Percentiles rank a stretch among this genome's conserved stretches.
These are phyloP conservation scores for Pan paniscus DNA, from an alignment of 2,113 vertebrate genomes.

Conservation along the genomic window DNA sequence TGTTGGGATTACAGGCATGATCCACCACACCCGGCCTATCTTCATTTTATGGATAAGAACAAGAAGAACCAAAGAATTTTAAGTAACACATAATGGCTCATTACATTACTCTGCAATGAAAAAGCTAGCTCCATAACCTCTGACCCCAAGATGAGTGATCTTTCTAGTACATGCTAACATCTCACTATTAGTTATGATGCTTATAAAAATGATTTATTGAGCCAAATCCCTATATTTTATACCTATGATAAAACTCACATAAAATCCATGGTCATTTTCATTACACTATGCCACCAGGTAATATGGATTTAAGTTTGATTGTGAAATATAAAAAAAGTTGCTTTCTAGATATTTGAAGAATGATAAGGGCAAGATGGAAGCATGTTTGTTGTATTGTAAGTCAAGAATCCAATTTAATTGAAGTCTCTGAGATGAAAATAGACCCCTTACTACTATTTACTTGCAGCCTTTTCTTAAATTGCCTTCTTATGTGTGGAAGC, in stretches of 20 bases:
- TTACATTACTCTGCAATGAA: not conserved
- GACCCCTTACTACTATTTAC: not conserved
- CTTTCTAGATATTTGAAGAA: not conserved
- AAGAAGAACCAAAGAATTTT: not conserved
- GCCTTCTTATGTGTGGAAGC: not conserved
- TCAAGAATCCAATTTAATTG: not conserved
- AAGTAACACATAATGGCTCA: not conserved
- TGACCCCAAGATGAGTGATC: not conserved
- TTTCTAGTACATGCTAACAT: not conserved
- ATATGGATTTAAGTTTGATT: not conserved
- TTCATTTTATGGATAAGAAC: not conserved
- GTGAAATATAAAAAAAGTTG: not conserved
- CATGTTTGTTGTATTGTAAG: not conserved
- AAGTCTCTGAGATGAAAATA: not conserved
- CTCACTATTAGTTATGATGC: not conserved
- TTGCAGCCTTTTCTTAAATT: not conserved
- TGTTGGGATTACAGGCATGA: too few species aligned
- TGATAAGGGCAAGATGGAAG: not conserved
- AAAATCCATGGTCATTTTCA: not conserved
- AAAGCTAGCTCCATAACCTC: not conserved
- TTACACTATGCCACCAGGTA: not conserved
- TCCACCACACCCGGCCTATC: too few species aligned
- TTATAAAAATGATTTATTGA: not conserved
- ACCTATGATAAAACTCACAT: not conserved
- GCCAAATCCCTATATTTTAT: not conserved